Evolutionary conservation across 2,888 invertebrate genomes (phyloP), one percentile per base, ranked within the genome.

Genomic region (Atethmia centrago): DNA sequence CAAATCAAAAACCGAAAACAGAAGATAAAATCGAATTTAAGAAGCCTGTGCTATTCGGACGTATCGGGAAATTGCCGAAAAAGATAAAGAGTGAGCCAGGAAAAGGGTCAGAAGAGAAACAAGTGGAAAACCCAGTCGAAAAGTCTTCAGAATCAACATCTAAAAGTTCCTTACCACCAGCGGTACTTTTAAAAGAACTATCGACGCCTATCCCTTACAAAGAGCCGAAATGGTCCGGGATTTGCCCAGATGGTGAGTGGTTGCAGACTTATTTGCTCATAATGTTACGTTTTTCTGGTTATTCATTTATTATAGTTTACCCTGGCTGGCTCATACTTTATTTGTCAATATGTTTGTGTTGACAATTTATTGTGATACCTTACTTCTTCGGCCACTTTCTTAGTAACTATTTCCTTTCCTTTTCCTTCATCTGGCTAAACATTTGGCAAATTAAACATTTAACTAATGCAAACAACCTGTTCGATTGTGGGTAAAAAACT

Each of bases 221-320:
- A 89, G 98, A 98, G 90, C 99, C 99, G 0, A 93, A 96, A 71
- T 99, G 99, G 99, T 97, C 98, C 53, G 98, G 98, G 0, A 83
- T 97, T 31, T 98, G 98, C 3, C 93, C 96, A 31, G 92, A 95
- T 72, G 93, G 93, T 93, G 81, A 86, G 90, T 80, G 9, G 7
- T 58, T 40, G 4, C 28, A 21, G 3, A 9, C 4, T n/a, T 64
- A 25, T 21, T 14, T 10, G 42, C 19, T 42, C 9, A 16, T 14
- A 12, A n/a, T 21, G 16, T 36, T 14, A 36, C 3, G 40, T n/a
- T 31, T 40, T 68, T 69, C 3, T 5, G n/a, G 63, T 31, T 49
- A 36, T 3, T 36, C n/a, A 36, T 5, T 36, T 36, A 31, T 5
- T n/a, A n/a, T 3, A 0, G 3, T 12, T n/a, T n/a, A 59, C 5